Percentiles rank a stretch among this genome's conserved stretches.
Conservation (phyloP, 2,888 invertebrate species). For the Hemithea aestivaria region DNA sequence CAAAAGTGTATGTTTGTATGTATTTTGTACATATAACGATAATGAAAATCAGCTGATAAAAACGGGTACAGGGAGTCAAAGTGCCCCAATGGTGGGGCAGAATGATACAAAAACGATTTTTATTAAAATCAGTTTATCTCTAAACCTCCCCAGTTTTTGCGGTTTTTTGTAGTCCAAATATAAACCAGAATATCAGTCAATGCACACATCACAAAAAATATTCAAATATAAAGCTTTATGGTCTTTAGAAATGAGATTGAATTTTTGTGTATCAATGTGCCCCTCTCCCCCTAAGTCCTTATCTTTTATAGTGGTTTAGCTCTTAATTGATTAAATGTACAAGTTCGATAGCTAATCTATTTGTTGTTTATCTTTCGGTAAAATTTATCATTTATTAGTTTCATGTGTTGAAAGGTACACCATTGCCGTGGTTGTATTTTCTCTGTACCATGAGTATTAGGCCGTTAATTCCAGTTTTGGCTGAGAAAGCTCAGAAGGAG, state of each 20-base stretch:
- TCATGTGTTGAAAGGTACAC: constrained; percentile 1
- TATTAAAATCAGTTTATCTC: constrained; percentile 21
- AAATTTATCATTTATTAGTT: constrained; percentile 2
- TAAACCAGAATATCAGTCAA: no score
- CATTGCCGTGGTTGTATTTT: no score
- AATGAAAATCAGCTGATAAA: no score
- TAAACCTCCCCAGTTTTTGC: constrained; percentile 20
- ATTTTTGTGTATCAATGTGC: constrained; percentile 22
- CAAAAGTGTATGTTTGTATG: no score
- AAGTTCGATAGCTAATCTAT: constrained; percentile 22
- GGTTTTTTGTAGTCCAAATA: no score
- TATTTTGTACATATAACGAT: no score
- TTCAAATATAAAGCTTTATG: constrained; percentile 25
- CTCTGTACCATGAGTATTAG: constrained; percentile 40
- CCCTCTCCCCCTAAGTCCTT: no score
- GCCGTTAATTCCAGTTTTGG: constrained; percentile 41
- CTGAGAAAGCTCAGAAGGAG: constrained; percentile 65
- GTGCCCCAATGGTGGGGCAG: constrained; percentile 26
- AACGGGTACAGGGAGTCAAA: no score
- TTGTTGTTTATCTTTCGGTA: constrained; percentile 11
- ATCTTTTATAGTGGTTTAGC: neutral
- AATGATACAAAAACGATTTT: no score
- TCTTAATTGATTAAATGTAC: neutral
- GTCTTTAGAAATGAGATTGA: constrained; percentile 21
- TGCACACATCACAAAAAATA: no score